phyloP scores from a whole-genome alignment of 2,113 vertebrate species.

The Dissostichus mawsoni region DNA sequence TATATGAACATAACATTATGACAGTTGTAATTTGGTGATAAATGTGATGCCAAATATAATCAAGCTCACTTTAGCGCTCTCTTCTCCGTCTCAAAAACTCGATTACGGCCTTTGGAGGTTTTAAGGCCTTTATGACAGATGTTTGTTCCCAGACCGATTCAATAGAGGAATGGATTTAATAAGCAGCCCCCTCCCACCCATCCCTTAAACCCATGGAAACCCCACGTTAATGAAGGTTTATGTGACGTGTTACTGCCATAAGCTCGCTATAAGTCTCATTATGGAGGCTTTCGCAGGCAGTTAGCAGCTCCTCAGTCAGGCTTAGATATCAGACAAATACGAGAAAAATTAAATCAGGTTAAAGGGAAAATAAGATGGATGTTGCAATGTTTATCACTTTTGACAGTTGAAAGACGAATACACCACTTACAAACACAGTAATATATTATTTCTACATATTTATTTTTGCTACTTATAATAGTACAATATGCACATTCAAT shows the following conservation, averaged over 20 bases:
- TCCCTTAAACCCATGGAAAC: conserved; percentile 39
- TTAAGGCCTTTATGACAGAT: conserved; percentile 38
- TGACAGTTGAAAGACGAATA: too few relatives aligned
- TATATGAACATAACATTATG: neutral
- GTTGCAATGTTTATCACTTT: neutral
- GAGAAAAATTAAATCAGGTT: conserved; percentile 3
- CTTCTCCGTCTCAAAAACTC: neutral
- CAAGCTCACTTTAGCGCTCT: neutral
- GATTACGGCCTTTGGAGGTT: conserved; percentile 2
- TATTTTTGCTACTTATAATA: too few relatives aligned
- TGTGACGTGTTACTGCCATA: conserved; percentile 31
- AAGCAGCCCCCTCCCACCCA: conserved; percentile 23
- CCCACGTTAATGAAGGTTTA: conserved; percentile 58
- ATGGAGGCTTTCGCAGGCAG: conserved; percentile 39
- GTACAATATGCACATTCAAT: too few relatives aligned
- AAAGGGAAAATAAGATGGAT: neutral
- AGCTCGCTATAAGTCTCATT: conserved; percentile 35
- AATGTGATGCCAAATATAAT: conserved; percentile 6
- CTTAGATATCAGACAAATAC: conserved; percentile 18
- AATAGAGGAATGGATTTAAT: conserved; percentile 57
- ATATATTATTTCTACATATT: too few relatives aligned
- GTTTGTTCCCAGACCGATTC: conserved; percentile 35
- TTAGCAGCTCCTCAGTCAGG: conserved; percentile 38
- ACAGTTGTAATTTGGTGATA: neutral
- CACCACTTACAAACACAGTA: too few relatives aligned